A percentile compares a stretch with the other conserved stretches of the same genome.
phyloP scores from a whole-genome alignment of 2,888 invertebrate species.

The Phortica magna region DNA sequence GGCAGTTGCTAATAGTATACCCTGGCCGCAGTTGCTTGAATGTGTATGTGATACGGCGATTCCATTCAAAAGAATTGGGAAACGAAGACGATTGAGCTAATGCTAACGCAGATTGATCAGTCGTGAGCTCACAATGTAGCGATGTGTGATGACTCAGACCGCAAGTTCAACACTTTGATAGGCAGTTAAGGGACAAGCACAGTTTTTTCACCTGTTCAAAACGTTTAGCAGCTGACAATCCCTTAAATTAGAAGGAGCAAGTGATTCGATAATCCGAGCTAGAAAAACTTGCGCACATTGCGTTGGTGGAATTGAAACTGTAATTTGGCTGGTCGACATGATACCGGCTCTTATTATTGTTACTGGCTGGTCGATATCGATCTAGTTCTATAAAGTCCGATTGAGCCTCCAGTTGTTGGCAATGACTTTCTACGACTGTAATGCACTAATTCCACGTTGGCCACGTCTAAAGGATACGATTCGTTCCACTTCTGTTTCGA shows the following conservation, averaged over 20 bases:
- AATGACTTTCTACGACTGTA: conserved; percentile 2
- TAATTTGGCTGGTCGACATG: not conserved
- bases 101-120: not conserved
- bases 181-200: not conserved
- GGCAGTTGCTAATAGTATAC: conserved; percentile 6
- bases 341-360: conserved; percentile 3
- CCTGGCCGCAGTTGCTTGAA: not conserved
- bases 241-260: not conserved
- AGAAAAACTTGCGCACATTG: not conserved
- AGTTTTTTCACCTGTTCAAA: not conserved
- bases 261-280: not conserved
- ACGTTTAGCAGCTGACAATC: not conserved
- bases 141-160: not conserved
- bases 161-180: not conserved
- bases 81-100: not conserved
- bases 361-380: not conserved
- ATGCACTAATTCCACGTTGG: not conserved
- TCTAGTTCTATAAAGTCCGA: not conserved
- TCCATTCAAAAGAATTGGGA: not conserved
- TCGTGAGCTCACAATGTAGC: not conserved
- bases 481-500: conserved; percentile 34
- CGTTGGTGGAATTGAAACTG: conserved; percentile 6
- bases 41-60: conserved; percentile 1
- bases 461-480: not conserved
- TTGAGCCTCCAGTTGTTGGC: not conserved